Evolutionary conservation across 2,113 vertebrate genomes (phyloP), one percentile per base, ranked within the genome.

Genomic region (Montifringilla adamsi): DNA sequence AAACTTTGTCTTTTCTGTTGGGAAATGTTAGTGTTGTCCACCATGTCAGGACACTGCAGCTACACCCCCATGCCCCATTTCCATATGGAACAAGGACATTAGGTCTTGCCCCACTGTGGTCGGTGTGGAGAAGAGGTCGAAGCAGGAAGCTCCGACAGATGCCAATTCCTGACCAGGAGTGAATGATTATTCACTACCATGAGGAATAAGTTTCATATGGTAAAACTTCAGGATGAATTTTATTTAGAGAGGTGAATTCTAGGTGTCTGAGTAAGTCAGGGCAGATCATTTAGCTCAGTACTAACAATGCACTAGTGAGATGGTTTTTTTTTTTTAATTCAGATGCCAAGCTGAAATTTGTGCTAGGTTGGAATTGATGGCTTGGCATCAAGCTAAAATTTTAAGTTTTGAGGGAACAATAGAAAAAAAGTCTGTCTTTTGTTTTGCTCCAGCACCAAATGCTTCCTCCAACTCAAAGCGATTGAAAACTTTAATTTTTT

Each of bases 391-490:
- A 44, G 39, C 2, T 89, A 58, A 49, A 66, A 70, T 43, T 55
- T 59, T 27, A 68, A 19, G 21, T 75, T 93, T 67, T 64, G 41
- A 72, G n/a, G 22, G 33, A 79, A 55, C 28, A 70, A 72, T 0
- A 0, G 64, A 70, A 82, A 79, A 89, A 82, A 24, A 8, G 11
- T 14, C 39, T 6, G 2, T 39, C 35, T 55, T 82, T 72, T 87
- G 28, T 58, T 94, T 76, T 64, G 7, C 59, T 88, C 31, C 72
- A 83, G 41, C 50, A 94, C 67, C 28, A 85, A 85, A 72, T 31
- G 17, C 14, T 80, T 80, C 39, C 9, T 76, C 26, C 58, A 69
- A 58, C 30, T 83, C 44, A 39, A 59, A 89, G 44, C 0, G 0
- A 82, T 21, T 70, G 33, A 33, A 84, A 84, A 55, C 35, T 67